Percentiles rank a stretch among this genome's conserved stretches.
phyloP scores from a whole-genome alignment of 30 jellyfish, hydroid and myxozoan species.

The Cassiopea andromeda region DNA sequence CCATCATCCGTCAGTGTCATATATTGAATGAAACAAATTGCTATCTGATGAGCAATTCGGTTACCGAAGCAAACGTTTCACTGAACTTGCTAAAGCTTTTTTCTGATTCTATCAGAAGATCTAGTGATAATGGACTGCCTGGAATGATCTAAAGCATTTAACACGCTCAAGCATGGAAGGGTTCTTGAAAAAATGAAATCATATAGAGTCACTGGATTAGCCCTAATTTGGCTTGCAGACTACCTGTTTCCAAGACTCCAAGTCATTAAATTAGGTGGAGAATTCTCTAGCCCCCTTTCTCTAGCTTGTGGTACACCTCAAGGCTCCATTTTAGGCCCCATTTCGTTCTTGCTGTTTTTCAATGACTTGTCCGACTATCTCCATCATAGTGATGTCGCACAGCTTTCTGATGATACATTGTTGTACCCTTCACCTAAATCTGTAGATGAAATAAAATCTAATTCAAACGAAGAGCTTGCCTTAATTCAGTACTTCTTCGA shows the following conservation, averaged over 20 bases:
- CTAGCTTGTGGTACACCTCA: conserved; percentile 51
- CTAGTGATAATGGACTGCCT: not conserved
- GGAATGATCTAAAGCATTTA: not conserved
- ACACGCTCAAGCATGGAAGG: conserved; percentile 29
- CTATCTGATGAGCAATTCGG: not conserved
- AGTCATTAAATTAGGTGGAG: conserved; percentile 23
- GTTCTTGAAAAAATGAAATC: conserved; percentile 41
- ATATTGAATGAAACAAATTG: not conserved
- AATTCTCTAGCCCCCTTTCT: conserved; percentile 25
- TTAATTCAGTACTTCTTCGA: not conserved
- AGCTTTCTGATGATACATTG: conserved; percentile 81
- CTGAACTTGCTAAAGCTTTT: not conserved
- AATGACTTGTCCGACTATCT: conserved; percentile 78
- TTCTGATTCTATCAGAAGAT: not conserved
- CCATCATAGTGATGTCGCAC: conserved; percentile 58
- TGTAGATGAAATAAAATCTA: conserved; percentile 34
- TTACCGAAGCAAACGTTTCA: not conserved
- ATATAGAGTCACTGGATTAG: conserved; percentile 37
- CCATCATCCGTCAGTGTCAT: not conserved
- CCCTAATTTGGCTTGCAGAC: conserved; percentile 41
- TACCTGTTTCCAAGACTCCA: conserved; percentile 45
- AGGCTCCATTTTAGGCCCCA: conserved; percentile 65
- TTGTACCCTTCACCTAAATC: conserved; percentile 53
- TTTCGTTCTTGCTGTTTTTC: conserved; percentile 64
- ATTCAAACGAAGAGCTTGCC: conserved; percentile 64